These are phyloP conservation scores for Amphimallon solstitiale DNA, from an alignment of 2,888 invertebrate species.

Conservation along the genomic window DNA sequence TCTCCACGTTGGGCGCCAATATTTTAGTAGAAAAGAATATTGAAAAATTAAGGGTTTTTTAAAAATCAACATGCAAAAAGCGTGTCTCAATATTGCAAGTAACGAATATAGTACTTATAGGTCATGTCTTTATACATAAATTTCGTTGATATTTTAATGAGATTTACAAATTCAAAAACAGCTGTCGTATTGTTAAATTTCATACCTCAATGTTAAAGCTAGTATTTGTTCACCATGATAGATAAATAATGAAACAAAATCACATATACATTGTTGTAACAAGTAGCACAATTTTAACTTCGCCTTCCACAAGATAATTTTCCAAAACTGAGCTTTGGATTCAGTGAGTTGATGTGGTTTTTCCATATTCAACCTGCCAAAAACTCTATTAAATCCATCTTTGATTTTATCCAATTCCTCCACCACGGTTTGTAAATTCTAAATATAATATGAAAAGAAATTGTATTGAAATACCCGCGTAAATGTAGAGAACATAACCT, in stretches of 20 bases:
- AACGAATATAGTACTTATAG: too few relatives aligned
- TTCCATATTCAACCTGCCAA: constrained; percentile 63
- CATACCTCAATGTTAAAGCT: constrained; percentile 68
- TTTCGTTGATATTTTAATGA: constrained; percentile 29
- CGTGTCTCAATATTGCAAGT: too few relatives aligned
- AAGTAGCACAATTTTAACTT: constrained; percentile 69
- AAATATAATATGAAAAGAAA: constrained; percentile 49
- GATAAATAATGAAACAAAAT: constrained; percentile 68
- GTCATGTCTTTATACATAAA: too few relatives aligned
- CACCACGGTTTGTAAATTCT: constrained; percentile 71
- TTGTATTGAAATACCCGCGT: background rate
- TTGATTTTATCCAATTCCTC: constrained; percentile 66
- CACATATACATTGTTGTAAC: constrained; percentile 66
- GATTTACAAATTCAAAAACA: background rate
- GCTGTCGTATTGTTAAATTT: too few relatives aligned
- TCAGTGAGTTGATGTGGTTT: constrained; percentile 59
- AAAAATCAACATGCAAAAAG: too few relatives aligned
- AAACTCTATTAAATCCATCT: constrained; percentile 66
- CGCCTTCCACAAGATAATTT: constrained; percentile 66
- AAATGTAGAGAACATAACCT: constrained; percentile 2
- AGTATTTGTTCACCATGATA: constrained; percentile 70
- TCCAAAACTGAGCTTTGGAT: constrained; percentile 66
- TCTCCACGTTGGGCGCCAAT: too few relatives aligned
- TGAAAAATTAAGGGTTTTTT: too few relatives aligned
- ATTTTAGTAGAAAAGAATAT: constrained; percentile 32